A percentile compares a stretch with the other conserved stretches of the same genome.
Conservation (phyloP, 2,113 vertebrate species). For the Fukomys damarensis region DNA sequence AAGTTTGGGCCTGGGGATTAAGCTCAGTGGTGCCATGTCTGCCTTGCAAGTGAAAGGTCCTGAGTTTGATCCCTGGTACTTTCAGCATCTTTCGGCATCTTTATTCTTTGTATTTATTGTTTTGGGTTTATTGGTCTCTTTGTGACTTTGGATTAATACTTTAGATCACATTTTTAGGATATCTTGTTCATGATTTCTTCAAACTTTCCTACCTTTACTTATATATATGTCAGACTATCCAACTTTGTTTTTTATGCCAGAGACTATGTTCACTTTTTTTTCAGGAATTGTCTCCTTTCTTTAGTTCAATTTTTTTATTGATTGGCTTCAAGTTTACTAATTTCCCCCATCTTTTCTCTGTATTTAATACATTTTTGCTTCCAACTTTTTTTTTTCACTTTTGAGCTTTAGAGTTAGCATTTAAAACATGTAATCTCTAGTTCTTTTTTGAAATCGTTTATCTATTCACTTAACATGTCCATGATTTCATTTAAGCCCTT, state of each 20-base stretch:
- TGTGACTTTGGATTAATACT: neutral
- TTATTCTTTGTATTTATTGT: neutral
- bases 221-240: neutral
- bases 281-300: neutral
- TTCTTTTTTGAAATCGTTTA: neutral
- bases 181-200: neutral
- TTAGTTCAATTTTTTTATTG: neutral
- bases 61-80: no score
- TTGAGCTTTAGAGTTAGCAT: neutral
- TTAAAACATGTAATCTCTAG: neutral
- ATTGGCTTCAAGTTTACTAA: neutral
- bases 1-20: no score
- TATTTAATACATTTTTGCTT: neutral
- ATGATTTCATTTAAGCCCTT: conserved; percentile 21
- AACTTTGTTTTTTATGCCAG: neutral
- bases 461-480: neutral
- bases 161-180: neutral
- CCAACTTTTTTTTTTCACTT: neutral
- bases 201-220: neutral
- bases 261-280: neutral
- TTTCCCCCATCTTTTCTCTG: neutral
- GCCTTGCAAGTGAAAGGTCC: no score
- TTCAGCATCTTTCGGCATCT: neutral
- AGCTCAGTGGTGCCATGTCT: no score
- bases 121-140: neutral